A percentile compares a stretch with the other conserved stretches of the same genome.
Conservation (phyloP, 2,888 invertebrate species). For the Tyria jacobaeae region DNA sequence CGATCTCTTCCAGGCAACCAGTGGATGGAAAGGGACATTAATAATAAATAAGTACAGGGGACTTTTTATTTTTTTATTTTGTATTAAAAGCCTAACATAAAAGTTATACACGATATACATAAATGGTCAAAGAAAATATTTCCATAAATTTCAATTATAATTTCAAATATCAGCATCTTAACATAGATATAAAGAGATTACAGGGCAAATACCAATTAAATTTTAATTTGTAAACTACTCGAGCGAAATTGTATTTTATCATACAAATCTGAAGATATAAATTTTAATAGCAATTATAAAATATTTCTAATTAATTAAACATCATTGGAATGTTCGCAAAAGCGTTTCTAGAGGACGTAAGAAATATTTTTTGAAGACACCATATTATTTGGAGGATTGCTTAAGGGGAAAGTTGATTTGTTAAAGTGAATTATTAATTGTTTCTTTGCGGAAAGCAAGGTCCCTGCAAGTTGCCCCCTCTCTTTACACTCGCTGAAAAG, state of each 20-base stretch:
- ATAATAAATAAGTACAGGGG: too few relatives aligned
- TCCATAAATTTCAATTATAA: slow-evolving; percentile 35
- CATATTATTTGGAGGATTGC: not conserved
- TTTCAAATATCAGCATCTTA: slow-evolving; percentile 36
- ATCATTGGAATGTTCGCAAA: slow-evolving; percentile 37
- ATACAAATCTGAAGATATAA: slow-evolving; percentile 22
- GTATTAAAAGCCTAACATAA: too few relatives aligned
- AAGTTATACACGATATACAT: not conserved
- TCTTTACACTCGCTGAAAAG: not conserved
- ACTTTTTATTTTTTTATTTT: too few relatives aligned
- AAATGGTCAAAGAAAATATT: too few relatives aligned
- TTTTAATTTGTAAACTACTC: slow-evolving; percentile 33
- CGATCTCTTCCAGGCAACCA: too few relatives aligned
- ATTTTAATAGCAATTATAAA: slow-evolving; percentile 17
- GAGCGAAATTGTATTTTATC: slow-evolving; percentile 26
- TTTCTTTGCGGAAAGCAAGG: not conserved
- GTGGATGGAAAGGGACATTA: too few relatives aligned
- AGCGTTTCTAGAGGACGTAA: slow-evolving; percentile 31
- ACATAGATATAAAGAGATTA: slow-evolving; percentile 31
- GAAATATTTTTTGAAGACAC: slow-evolving; percentile 27
- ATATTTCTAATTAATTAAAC: slow-evolving; percentile 40
- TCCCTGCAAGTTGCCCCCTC: not conserved
- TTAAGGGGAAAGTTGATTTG: not conserved
- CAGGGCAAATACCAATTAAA: slow-evolving; percentile 47
- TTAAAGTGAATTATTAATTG: slow-evolving; percentile 5